A percentile compares a stretch with the other conserved stretches of the same genome.
Evolutionary conservation across 2,797 vertebrate genomes (phyloP).

Genomic region (Acomys russatus): DNA sequence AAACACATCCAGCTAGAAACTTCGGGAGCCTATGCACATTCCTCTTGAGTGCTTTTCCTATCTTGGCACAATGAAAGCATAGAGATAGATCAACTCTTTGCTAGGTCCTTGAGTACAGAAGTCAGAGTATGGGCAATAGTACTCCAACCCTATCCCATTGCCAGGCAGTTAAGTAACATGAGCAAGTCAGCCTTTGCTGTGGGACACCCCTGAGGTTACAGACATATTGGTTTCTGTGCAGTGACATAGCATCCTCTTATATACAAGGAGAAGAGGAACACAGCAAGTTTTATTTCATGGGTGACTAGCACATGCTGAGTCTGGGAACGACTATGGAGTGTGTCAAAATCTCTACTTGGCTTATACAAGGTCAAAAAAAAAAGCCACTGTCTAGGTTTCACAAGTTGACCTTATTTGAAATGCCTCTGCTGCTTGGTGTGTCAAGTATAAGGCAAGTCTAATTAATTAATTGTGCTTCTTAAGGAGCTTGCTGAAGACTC

Average conservation of each 20-base stretch:
- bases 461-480: conserved; percentile 25
- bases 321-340: not conserved
- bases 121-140: not conserved
- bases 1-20: not conserved
- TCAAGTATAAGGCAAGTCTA: not conserved
- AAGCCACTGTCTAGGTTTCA: not conserved
- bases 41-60: not conserved
- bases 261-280: not conserved
- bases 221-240: not conserved
- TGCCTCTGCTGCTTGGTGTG: not conserved
- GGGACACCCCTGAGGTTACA: not conserved
- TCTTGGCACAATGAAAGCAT: not conserved
- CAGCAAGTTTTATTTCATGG: not conserved
- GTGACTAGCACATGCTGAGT: not conserved
- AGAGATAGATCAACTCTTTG: not conserved
- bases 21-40: not conserved
- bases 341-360: conserved; percentile 1
- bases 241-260: not conserved
- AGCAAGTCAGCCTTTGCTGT: not conserved
- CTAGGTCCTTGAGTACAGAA: not conserved
- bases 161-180: not conserved
- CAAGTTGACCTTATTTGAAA: not conserved
- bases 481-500: conserved; percentile 14
- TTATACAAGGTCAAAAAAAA: not conserved
- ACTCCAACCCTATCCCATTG: not conserved